Percentiles rank a stretch among this genome's conserved stretches.
Evolutionary conservation across 2,797 vertebrate species (phyloP).

Genomic region (Hoplostethus mediterraneus): DNA sequence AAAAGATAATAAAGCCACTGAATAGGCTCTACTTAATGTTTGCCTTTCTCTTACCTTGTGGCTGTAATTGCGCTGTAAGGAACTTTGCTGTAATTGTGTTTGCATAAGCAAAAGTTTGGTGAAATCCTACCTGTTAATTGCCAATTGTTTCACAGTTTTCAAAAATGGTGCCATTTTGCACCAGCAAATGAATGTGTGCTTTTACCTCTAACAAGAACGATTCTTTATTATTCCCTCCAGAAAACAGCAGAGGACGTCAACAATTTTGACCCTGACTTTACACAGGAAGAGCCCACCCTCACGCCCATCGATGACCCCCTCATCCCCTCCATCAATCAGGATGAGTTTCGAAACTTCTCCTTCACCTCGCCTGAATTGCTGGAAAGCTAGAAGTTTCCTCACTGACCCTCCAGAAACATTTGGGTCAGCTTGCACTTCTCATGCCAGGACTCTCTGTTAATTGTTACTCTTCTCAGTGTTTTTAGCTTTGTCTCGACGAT

Average conservation of each 20-base stretch:
- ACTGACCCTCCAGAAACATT: background rate
- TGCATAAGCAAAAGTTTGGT: background rate
- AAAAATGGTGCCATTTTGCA: background rate
- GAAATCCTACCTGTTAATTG: background rate
- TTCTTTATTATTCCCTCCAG: conserved; percentile 74
- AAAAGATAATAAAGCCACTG: conserved; percentile 11
- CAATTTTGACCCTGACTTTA: conserved; percentile 99
- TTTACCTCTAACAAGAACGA: background rate
- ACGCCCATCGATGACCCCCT: conserved; percentile 93
- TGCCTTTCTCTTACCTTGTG: conserved; percentile 16
- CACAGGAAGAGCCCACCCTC: conserved; percentile 94
- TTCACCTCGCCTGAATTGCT: conserved; percentile 90
- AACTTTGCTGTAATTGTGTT: conserved; percentile 7
- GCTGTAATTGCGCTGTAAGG: background rate
- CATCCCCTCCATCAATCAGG: conserved; percentile 93
- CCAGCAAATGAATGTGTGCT: background rate
- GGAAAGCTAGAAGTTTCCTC: conserved; percentile 47
- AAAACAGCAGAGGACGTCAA: conserved; percentile 97
- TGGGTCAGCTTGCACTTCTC: background rate
- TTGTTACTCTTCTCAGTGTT: conserved; percentile 18
- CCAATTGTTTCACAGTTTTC: background rate
- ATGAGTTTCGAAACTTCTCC: conserved; percentile 97
- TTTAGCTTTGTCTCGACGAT: conserved; percentile 5
- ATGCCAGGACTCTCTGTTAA: background rate
- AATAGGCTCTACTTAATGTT: background rate